phyloP scores from a whole-genome alignment of 2,888 invertebrate genomes.

The Papilio gigon region DNA sequence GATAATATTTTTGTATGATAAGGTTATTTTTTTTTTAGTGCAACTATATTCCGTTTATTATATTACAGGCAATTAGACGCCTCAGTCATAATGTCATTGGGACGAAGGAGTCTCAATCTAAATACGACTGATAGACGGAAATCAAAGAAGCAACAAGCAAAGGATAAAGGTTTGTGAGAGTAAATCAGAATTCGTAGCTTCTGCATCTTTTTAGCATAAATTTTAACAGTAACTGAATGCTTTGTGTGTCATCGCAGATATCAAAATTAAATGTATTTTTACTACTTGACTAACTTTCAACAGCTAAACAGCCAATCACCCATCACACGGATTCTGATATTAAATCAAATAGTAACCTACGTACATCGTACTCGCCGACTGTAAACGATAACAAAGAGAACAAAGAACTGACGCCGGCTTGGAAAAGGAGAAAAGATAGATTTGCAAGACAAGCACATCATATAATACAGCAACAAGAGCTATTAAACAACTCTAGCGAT shows the following conservation, averaged over 20 bases:
- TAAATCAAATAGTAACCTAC: slow-evolving; percentile 56
- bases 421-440: slow-evolving; percentile 90
- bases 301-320: slow-evolving; percentile 59
- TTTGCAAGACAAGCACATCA: slow-evolving; percentile 93
- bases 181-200: neutral
- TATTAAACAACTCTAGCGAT: slow-evolving; percentile 64
- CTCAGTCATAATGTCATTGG: slow-evolving; percentile 87
- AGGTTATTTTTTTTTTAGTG: neutral
- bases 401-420: slow-evolving; percentile 90
- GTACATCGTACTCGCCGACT: slow-evolving; percentile 58
- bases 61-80: slow-evolving; percentile 84
- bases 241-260: slow-evolving; percentile 20
- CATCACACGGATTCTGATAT: slow-evolving; percentile 60
- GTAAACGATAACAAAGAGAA: slow-evolving; percentile 70
- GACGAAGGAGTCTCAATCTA: slow-evolving; percentile 75
- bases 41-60: slow-evolving; percentile 5
- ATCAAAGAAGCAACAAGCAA: slow-evolving; percentile 82
- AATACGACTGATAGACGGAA: slow-evolving; percentile 87
- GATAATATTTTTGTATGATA: neutral
- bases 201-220: slow-evolving; percentile 13
- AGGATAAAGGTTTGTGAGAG: slow-evolving; percentile 86
- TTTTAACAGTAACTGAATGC: slow-evolving; percentile 1
- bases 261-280: slow-evolving; percentile 43
- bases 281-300: slow-evolving; percentile 69
- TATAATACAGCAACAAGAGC: slow-evolving; percentile 90